A percentile compares a stretch with the other conserved stretches of the same genome.
These are phyloP conservation scores for Diacarnus erythraeanus DNA, from an alignment of 37 sponge, comb jelly and placozoan species.

Conservation along the genomic window DNA sequence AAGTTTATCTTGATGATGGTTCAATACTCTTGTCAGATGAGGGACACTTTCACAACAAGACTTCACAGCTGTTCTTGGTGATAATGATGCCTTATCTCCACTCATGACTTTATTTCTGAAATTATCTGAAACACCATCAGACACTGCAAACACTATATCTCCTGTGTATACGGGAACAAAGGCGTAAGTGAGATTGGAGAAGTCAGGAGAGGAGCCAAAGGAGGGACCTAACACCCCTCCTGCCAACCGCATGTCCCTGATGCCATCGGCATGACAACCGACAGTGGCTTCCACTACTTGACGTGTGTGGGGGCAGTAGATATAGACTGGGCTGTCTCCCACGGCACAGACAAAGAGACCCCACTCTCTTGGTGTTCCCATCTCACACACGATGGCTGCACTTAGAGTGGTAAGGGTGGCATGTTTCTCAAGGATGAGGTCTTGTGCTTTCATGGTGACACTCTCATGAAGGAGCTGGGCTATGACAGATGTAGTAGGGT, in stretches of 20 bases:
- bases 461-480: conserved; percentile 36
- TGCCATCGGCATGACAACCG: conserved; percentile 49
- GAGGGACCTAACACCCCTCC: conserved; percentile 85
- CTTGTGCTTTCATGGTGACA: conserved; percentile 69
- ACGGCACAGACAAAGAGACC: conserved; percentile 65
- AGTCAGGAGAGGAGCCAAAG: conserved; percentile 73
- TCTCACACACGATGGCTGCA: conserved; percentile 69
- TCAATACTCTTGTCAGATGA: conserved; percentile 34
- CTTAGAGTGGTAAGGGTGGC: conserved; percentile 89
- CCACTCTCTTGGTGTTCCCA: conserved; percentile 60
- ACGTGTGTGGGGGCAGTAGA: conserved; percentile 65
- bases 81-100: neutral
- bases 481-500: conserved; percentile 33
- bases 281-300: conserved; percentile 57
- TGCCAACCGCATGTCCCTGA: conserved; percentile 44
- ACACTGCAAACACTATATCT: conserved; percentile 72
- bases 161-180: conserved; percentile 50
- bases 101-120: conserved; percentile 57
- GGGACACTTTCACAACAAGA: conserved; percentile 32
- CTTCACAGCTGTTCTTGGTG: neutral
- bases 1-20: conserved; percentile 36
- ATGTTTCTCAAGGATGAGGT: conserved; percentile 64
- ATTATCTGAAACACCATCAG: conserved; percentile 88
- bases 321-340: conserved; percentile 86
- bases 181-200: conserved; percentile 64